Evolutionary conservation across 2,888 invertebrate species (phyloP).

Genomic region (Campaea margaritaria): DNA sequence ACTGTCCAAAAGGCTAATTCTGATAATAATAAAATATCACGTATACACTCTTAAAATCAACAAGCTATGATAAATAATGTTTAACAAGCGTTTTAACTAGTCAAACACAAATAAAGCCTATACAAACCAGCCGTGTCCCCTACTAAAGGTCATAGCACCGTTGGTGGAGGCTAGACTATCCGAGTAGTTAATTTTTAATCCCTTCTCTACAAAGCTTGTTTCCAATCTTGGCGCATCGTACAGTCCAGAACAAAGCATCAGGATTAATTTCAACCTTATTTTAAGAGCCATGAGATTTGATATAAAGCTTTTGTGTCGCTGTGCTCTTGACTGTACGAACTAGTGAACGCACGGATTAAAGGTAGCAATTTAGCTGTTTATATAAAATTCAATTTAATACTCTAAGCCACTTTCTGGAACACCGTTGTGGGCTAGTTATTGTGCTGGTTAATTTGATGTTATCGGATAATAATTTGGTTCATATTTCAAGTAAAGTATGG

Average conservation of each 20-base stretch:
- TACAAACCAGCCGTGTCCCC: constrained; percentile 31
- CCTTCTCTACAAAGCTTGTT: constrained; percentile 42
- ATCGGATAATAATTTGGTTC: constrained; percentile 8
- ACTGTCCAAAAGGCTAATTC: too few species aligned
- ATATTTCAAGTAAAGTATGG: background rate
- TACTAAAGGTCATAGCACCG: constrained; percentile 47
- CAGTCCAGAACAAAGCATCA: constrained; percentile 12
- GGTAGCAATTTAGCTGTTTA: constrained; percentile 41
- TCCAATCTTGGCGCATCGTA: constrained; percentile 43
- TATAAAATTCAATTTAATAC: constrained; percentile 38
- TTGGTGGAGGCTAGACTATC: constrained; percentile 53
- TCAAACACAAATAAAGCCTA: constrained; percentile 23
- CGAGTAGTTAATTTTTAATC: constrained; percentile 56
- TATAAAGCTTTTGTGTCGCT: background rate
- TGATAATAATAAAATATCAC: too few species aligned
- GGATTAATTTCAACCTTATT: constrained; percentile 26
- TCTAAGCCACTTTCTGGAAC: constrained; percentile 15
- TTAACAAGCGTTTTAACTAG: constrained; percentile 9
- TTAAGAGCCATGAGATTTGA: constrained; percentile 13
- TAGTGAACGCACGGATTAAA: constrained; percentile 34
- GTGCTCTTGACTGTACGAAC: constrained; percentile 12
- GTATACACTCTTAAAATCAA: background rate
- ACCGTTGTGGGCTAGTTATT: constrained; percentile 19
- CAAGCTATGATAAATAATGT: constrained; percentile 5
- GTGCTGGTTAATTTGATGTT: constrained; percentile 15